Evolutionary conservation across 2,113 vertebrate genomes (phyloP), one percentile per base, ranked within the genome.

Genomic region (Sphyrna mokarran): DNA sequence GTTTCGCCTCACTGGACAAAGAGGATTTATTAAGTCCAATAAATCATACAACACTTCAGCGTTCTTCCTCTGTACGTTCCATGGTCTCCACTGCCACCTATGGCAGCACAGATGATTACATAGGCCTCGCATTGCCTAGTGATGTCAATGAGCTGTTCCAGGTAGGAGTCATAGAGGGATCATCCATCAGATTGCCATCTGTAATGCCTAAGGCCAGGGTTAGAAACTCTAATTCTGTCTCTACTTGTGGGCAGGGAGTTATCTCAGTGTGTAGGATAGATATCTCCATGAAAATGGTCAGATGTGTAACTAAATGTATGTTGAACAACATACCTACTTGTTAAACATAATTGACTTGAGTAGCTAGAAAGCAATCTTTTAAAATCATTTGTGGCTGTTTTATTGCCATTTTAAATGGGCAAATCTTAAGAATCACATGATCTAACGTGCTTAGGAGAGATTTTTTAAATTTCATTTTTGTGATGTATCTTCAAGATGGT

Each of bases 121-220:
- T 99, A 66, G 99, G 99, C 72, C 98, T 99, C 33, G 99, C 99
- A 37, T 98, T 99, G 91, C 99, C 99, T 0, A 97, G 99, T 96
- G 98, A 99, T 97, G 99, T 99, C 96, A 98, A 98, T 68, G 98
- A 99, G 94, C 99, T 99, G 98, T 99, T 99, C 97, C 98, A 99
- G 97, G 98, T 99, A 97, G 96, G 43, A 95, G 87, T 2, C 33
- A 68, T 54, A 16, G 37, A 0, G 29, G 89, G 5, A 61, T 13
- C 54, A 29, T 29, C 11, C 0, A 2, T 3, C 48, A 54, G 80
- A 43, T 58, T 14, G 10, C 48, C 58, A 22, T 37, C 80, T 13
- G 37, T 83, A 83, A 40, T 83, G 5, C 18, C 78, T 40, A 9
- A 5, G 78, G n/a, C 78, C n/a, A 80, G n/a, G n/a, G n/a, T 37